Evolutionary conservation across 2,888 invertebrate species (phyloP).

Genomic region (Drosophila hamatofila): DNA sequence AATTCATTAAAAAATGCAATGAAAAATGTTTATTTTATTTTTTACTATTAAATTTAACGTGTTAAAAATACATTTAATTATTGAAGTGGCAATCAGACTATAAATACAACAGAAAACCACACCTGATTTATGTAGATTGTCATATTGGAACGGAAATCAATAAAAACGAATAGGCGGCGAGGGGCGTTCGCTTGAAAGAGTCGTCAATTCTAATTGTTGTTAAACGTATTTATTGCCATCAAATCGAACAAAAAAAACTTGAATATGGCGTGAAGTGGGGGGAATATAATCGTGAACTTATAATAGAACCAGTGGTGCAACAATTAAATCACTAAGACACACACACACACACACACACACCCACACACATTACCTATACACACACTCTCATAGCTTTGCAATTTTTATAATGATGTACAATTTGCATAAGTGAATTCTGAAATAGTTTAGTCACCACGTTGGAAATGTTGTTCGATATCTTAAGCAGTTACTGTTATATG

Average conservation of each 20-base stretch:
- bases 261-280: conserved; percentile 3
- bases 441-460: conserved; percentile 38
- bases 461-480: conserved; percentile 31
- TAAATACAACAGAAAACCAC: conserved; percentile 22
- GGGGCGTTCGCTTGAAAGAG: conserved; percentile 12
- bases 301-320: conserved; percentile 1
- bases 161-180: neutral
- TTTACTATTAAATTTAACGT: neutral
- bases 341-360: neutral
- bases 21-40: neutral
- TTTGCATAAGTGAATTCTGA: conserved; percentile 41
- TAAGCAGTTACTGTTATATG: conserved; percentile 17
- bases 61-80: conserved; percentile 4
- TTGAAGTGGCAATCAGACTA: neutral
- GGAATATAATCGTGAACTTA: conserved; percentile 10
- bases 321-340: conserved; percentile 1
- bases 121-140: conserved; percentile 36
- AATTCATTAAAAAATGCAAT: neutral
- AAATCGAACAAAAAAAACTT: conserved; percentile 3
- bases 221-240: conserved; percentile 24
- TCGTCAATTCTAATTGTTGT: conserved; percentile 32
- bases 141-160: conserved; percentile 26
- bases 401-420: conserved; percentile 41
- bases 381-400: neutral
- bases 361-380: too few relatives aligned